These are phyloP conservation scores for Tapera naevia DNA, from an alignment of 2,797 vertebrate genomes.

Conservation along the genomic window DNA sequence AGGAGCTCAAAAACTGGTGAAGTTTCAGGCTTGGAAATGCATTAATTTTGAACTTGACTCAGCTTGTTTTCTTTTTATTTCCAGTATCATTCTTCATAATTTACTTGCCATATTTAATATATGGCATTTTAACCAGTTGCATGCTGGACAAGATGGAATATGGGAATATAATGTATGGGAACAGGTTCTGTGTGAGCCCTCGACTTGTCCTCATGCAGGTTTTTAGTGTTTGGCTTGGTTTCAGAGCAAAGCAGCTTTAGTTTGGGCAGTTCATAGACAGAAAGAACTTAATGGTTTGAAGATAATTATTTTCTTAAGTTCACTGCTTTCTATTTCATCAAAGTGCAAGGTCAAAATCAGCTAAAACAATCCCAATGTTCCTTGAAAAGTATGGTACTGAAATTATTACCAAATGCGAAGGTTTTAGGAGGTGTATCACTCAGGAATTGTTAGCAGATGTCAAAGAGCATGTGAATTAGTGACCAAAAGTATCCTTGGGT, in stretches of 20 bases:
- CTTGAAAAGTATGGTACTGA: background rate
- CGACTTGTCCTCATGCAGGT: background rate
- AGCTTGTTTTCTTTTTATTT: background rate
- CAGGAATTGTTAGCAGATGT: background rate
- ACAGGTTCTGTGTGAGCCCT: background rate
- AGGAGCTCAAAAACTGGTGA: background rate
- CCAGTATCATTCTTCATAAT: background rate
- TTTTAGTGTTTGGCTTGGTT: background rate
- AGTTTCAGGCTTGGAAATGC: background rate
- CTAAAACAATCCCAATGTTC: background rate
- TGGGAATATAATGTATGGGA: rapidly evolving
- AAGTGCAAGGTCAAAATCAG: background rate
- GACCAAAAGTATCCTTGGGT: background rate
- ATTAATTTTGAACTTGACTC: background rate
- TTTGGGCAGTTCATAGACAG: background rate
- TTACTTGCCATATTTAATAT: background rate
- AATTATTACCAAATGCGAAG: background rate
- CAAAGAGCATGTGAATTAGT: background rate
- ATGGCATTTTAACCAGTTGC: background rate
- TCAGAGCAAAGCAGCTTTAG: background rate
- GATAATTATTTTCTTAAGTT: background rate
- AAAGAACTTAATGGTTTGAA: background rate
- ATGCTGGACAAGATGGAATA: background rate
- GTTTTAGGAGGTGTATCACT: background rate
- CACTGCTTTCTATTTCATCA: background rate